These are phyloP conservation scores for Pipistrellus pipistrellus DNA, from an alignment of 2,797 vertebrate genomes.

Conservation along the genomic window DNA sequence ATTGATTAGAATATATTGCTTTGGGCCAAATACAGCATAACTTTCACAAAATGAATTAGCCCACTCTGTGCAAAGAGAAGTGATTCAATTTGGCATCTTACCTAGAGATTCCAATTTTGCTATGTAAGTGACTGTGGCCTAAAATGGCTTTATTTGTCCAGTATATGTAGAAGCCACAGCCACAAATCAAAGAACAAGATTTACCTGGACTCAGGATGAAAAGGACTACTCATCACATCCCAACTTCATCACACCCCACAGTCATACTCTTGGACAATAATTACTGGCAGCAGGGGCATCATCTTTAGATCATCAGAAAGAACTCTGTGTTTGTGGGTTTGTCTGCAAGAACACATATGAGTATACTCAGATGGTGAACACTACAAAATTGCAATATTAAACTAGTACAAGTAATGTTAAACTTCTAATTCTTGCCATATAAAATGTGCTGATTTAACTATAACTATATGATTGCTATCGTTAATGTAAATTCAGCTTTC, in stretches of 20 bases:
- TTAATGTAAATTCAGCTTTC: slow-evolving; percentile 57
- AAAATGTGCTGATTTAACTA: slow-evolving; percentile 36
- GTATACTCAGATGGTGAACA: neutral
- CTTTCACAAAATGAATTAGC: slow-evolving; percentile 49
- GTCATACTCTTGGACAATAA: slow-evolving; percentile 26
- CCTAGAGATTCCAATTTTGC: slow-evolving; percentile 66
- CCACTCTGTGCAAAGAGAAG: slow-evolving; percentile 25
- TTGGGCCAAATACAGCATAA: slow-evolving; percentile 40
- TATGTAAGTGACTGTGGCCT: slow-evolving; percentile 46
- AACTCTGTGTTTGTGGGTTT: neutral
- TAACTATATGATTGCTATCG: neutral
- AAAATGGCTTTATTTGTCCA: slow-evolving; percentile 56
- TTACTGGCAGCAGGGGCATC: slow-evolving; percentile 23
- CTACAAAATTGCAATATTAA: neutral
- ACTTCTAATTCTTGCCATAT: slow-evolving; percentile 22
- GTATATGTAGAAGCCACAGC: slow-evolving; percentile 20
- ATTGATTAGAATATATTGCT: slow-evolving; percentile 60
- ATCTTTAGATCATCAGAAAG: slow-evolving; percentile 46
- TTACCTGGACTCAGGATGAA: neutral
- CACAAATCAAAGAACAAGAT: slow-evolving; percentile 59
- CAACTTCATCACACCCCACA: slow-evolving; percentile 15
- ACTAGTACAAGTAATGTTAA: slow-evolving; percentile 29
- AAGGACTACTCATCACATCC: slow-evolving; percentile 49
- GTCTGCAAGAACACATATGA: neutral
- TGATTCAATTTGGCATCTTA: slow-evolving; percentile 55